A percentile compares a stretch with the other conserved stretches of the same genome.
Evolutionary conservation across 2,797 vertebrate species (phyloP).

Genomic region (Gymnodraco acuticeps): DNA sequence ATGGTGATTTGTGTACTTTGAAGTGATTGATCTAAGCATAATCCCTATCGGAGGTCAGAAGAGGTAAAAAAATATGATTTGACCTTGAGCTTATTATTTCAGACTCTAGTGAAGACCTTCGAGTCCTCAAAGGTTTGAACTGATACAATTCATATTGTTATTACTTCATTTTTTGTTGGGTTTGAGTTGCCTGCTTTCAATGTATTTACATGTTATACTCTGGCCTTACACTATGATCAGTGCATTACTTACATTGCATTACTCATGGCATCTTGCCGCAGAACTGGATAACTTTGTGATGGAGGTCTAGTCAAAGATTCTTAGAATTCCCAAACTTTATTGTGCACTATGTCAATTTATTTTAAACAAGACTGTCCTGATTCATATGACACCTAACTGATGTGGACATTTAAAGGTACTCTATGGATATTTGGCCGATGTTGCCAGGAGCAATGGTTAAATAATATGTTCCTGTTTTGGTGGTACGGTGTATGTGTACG

Average conservation of each 20-base stretch:
- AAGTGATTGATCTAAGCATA: not conserved
- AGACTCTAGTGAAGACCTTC: not conserved
- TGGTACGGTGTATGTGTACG: not conserved
- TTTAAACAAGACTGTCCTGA: no score
- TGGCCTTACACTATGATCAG: no score
- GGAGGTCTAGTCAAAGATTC: no score
- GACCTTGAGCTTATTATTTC: not conserved
- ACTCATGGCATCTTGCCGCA: no score
- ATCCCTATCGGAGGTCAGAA: not conserved
- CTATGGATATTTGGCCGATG: not conserved
- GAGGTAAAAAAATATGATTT: not conserved
- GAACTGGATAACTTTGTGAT: no score
- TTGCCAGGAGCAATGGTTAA: not conserved
- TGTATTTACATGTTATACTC: not conserved
- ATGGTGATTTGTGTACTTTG: not conserved
- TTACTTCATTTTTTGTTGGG: not conserved
- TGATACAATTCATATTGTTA: not conserved
- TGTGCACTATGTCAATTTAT: no score
- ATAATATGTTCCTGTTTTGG: not conserved
- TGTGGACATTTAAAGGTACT: not conserved
- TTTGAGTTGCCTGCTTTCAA: not conserved
- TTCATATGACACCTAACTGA: not conserved
- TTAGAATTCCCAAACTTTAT: no score
- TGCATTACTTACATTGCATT: no score
- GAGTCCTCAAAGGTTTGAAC: not conserved